A percentile compares a stretch with the other conserved stretches of the same genome.
Evolutionary conservation across 30 jellyfish, hydroid and myxozoan species (phyloP).

Genomic region (Phacellophora camtschatica): DNA sequence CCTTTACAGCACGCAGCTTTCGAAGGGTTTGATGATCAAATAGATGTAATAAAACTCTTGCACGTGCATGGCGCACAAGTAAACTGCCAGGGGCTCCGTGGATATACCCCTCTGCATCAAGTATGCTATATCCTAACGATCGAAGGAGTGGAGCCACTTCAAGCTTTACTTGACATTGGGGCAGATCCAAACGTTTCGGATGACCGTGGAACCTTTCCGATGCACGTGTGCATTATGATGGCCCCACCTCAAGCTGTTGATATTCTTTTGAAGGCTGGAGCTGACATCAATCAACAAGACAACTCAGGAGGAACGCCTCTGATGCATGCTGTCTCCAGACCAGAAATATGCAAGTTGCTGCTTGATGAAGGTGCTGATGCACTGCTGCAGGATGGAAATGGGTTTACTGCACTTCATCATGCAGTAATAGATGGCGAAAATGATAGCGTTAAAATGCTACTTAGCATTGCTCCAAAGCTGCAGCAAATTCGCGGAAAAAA

Average conservation of each 20-base stretch:
- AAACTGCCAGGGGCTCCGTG: too few relatives aligned
- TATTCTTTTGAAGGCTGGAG: neutral
- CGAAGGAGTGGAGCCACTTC: too few relatives aligned
- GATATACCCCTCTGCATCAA: too few relatives aligned
- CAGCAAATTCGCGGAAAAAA: neutral
- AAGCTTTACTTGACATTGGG: neutral
- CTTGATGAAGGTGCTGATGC: slow-evolving; percentile 33
- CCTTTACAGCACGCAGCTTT: neutral
- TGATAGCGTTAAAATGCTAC: neutral
- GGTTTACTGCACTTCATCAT: neutral
- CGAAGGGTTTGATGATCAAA: neutral
- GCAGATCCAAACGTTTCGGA: slow-evolving; percentile 43
- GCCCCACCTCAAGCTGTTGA: neutral
- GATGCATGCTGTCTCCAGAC: neutral
- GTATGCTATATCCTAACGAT: too few relatives aligned
- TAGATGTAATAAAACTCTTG: neutral
- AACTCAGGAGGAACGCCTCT: slow-evolving; percentile 33
- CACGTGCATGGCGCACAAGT: too few relatives aligned
- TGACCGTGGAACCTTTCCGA: neutral
- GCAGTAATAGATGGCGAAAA: neutral
- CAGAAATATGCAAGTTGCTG: neutral
- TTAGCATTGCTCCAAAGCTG: neutral
- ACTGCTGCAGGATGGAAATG: neutral
- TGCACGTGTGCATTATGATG: slow-evolving; percentile 17
- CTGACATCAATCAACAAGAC: slow-evolving; percentile 8